Conservation (phyloP, 2,113 vertebrate species). For the Toxotes chatareus region DNA sequence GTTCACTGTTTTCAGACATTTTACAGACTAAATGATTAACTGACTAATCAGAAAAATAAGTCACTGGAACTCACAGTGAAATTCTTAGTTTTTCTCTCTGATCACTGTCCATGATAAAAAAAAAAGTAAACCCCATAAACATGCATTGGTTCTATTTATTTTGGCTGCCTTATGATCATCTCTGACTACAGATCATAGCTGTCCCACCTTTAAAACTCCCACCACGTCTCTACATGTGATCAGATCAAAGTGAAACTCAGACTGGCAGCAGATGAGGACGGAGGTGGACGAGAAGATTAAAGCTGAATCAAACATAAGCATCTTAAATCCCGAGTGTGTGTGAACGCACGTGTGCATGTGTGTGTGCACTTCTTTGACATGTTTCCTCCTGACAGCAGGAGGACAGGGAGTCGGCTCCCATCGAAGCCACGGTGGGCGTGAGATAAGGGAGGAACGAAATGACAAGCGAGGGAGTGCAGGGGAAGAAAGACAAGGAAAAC, state of each 20-base stretch:
- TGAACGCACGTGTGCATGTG: not conserved
- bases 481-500: not conserved
- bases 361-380: conserved; percentile 24
- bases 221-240: conserved; percentile 46
- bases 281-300: conserved; percentile 68
- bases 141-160: conserved; percentile 33
- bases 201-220: conserved; percentile 44
- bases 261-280: conserved; percentile 63
- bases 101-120: not conserved
- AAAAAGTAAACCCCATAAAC: not conserved
- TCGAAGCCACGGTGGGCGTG: conserved; percentile 37
- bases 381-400: conserved; percentile 42
- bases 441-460: conserved; percentile 46
- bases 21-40: too few species aligned
- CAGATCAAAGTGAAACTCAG: conserved; percentile 61
- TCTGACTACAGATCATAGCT: conserved; percentile 30
- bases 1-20: too few species aligned
- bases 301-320: conserved; percentile 65
- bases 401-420: conserved; percentile 4
- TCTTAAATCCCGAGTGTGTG: conserved; percentile 50
- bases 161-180: conserved; percentile 10
- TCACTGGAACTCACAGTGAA: too few species aligned
- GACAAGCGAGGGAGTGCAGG: conserved; percentile 27
- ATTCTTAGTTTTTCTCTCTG: not conserved
- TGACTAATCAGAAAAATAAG: not conserved